Conservation (phyloP, 1,140 invertebrate genomes). For the Diorhabda elongata region DNA sequence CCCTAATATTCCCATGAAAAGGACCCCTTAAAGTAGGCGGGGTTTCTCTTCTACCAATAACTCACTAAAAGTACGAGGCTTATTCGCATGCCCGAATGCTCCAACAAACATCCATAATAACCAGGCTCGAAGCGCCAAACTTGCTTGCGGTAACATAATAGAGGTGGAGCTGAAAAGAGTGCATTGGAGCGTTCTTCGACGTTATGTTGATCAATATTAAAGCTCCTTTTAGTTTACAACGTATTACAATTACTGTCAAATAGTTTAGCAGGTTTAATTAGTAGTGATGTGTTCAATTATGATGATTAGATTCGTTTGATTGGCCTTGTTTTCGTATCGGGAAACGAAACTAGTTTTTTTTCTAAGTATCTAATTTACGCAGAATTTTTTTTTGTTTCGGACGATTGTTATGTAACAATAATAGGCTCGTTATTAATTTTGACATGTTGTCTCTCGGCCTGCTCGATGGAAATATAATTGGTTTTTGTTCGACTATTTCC, state of each 20-base stretch:
- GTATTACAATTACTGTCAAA: slow-evolving; percentile 39
- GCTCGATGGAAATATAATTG: slow-evolving; percentile 4
- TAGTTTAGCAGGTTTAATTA: slow-evolving; percentile 44
- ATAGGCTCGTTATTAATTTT: slow-evolving; percentile 15
- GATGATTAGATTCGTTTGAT: slow-evolving; percentile 46
- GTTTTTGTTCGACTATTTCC: slow-evolving; percentile 8
- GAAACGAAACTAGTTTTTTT: slow-evolving; percentile 33
- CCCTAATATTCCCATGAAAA: slow-evolving; percentile 46
- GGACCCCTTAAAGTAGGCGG: slow-evolving; percentile 37
- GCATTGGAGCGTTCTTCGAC: slow-evolving; percentile 23
- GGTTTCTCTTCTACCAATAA: slow-evolving; percentile 40
- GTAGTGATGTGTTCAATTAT: slow-evolving; percentile 48
- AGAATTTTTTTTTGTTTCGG: slow-evolving; percentile 23
- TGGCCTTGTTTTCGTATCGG: slow-evolving; percentile 38
- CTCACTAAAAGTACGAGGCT: slow-evolving; percentile 20
- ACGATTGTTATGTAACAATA: slow-evolving; percentile 9
- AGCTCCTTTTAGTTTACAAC: slow-evolving; percentile 25
- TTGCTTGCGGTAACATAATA: neutral
- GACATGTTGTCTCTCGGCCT: slow-evolving; percentile 3
- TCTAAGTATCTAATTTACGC: slow-evolving; percentile 35
- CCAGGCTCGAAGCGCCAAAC: slow-evolving; percentile 18
- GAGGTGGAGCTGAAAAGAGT: slow-evolving; percentile 24
- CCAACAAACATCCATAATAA: slow-evolving; percentile 17
- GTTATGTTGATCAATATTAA: slow-evolving; percentile 26
- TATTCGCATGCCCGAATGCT: slow-evolving; percentile 24